Conservation (phyloP, 2,797 vertebrate species). For the Etheostoma nigrum region DNA sequence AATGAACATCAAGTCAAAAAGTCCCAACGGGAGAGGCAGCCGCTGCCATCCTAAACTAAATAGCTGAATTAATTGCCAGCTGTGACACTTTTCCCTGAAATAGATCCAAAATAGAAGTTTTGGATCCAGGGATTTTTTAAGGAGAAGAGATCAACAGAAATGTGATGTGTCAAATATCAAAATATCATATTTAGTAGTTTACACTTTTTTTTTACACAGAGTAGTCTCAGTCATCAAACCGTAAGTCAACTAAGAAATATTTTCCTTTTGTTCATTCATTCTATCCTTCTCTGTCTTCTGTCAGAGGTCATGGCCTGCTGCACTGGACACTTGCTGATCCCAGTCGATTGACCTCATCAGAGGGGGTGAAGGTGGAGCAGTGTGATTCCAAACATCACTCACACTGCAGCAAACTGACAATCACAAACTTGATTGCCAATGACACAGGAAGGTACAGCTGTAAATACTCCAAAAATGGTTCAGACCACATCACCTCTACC, state of each 20-base stretch:
- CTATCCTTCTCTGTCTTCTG: slow-evolving; percentile 34
- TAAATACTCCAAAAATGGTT: slow-evolving; percentile 46
- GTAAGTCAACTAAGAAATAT: background rate
- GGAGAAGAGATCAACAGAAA: background rate
- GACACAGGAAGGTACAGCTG: slow-evolving; percentile 91
- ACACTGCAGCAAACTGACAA: slow-evolving; percentile 85
- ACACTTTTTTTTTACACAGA: background rate
- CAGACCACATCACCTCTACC: slow-evolving; percentile 62
- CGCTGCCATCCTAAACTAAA: slow-evolving; percentile 44
- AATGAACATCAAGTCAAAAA: slow-evolving; percentile 62
- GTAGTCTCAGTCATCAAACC: background rate
- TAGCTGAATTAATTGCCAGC: slow-evolving; percentile 45
- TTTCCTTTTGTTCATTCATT: slow-evolving; percentile 1
- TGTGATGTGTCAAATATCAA: slow-evolving; percentile 3
- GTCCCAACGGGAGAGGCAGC: slow-evolving; percentile 44
- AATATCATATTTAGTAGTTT: slow-evolving; percentile 13
- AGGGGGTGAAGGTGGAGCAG: slow-evolving; percentile 65
- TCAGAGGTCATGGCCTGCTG: slow-evolving; percentile 84
- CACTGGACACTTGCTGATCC: slow-evolving; percentile 81
- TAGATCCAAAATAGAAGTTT: slow-evolving; percentile 30
- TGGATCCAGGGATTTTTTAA: slow-evolving; percentile 14
- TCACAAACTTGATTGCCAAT: slow-evolving; percentile 71
- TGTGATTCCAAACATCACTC: slow-evolving; percentile 64
- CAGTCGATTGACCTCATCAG: slow-evolving; percentile 46
- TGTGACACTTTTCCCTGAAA: slow-evolving; percentile 61